Evolutionary conservation across 2,797 vertebrate species (phyloP), one percentile per base, ranked within the genome.

Genomic region (Coracias cyanogaster): DNA sequence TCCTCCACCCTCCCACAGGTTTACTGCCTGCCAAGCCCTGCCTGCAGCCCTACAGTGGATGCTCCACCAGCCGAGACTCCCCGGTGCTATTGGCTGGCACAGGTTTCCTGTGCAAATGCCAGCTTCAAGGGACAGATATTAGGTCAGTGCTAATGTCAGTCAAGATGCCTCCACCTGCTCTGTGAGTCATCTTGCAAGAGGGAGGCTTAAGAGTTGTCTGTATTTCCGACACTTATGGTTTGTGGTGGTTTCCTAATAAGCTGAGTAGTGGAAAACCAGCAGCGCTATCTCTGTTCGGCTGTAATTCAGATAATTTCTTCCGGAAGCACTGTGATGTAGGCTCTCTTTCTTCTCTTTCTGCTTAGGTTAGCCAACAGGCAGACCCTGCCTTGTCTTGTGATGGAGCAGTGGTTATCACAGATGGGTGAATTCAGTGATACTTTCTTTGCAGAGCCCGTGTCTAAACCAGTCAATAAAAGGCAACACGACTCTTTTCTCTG

Each of bases 81-180:
- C 43, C 1, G 0, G 51, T 1, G 0, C 57, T 54, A 18, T 24
- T 0, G 0, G 31, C n/a, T 67, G 65, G 45, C 1, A 0, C 45
- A 43, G 29, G 29, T 66, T 84, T 62, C 48, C 52, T 43, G 37
- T 6, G 17, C 12, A 15, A 62, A 64, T 2, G 2, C 13, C 1
- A 0, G 17, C 74, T 82, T 15, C 26, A n/a, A 58, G 28, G n/a
- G 14, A 11, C 55, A 83, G 64, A 39, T 18, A 15, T 5, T 15
- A 54, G 60, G 24, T 28, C 72, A 62, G 64, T 4, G 2, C 35
- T 57, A 12, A 33, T 7, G 25, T 37, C 66, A 58, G 29, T n/a
- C 55, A 21, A 39, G n/a, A 72, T 0, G 3, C 28, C 11, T 49
- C 65, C 57, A 39, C 37, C 35, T 61, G n/a, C 65, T 78, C 29